These are phyloP conservation scores for Drosophila paulistorum DNA, from an alignment of 1,140 invertebrate species.

Conservation along the genomic window DNA sequence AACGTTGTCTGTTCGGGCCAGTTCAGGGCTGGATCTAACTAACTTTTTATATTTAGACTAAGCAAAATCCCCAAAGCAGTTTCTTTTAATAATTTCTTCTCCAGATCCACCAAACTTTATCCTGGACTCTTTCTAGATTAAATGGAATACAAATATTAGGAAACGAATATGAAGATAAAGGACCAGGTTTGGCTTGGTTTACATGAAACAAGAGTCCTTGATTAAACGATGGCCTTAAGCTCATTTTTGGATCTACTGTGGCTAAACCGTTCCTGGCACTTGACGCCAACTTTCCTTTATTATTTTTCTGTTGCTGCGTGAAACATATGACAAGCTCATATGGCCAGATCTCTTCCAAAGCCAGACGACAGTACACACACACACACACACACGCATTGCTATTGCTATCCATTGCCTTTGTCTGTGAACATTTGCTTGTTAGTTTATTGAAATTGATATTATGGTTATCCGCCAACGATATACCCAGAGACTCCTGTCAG, in stretches of 20 bases:
- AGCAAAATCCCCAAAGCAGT: no score
- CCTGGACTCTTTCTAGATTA: no score
- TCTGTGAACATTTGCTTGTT: conserved; percentile 62
- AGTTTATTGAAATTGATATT: conserved; percentile 81
- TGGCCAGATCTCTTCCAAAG: conserved; percentile 42
- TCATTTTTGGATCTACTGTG: neutral
- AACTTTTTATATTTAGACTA: no score
- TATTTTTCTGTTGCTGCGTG: conserved; percentile 5
- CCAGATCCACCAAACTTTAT: no score
- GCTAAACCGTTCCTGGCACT: neutral
- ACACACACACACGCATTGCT: neutral
- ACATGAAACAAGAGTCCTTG: no score
- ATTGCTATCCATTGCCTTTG: neutral
- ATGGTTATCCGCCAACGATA: conserved; percentile 57
- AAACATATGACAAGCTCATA: conserved; percentile 52
- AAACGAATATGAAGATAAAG: no score
- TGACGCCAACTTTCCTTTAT: conserved; percentile 11
- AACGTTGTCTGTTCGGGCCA: neutral
- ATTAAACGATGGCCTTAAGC: neutral
- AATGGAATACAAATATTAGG: no score
- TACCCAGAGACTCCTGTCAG: conserved; percentile 6
- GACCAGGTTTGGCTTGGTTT: no score
- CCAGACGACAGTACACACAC: conserved; percentile 35
- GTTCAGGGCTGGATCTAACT: neutral
- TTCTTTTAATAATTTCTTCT: no score